Evolutionary conservation across 2,113 vertebrate species (phyloP).

Genomic region (Ammodramus savannarum): DNA sequence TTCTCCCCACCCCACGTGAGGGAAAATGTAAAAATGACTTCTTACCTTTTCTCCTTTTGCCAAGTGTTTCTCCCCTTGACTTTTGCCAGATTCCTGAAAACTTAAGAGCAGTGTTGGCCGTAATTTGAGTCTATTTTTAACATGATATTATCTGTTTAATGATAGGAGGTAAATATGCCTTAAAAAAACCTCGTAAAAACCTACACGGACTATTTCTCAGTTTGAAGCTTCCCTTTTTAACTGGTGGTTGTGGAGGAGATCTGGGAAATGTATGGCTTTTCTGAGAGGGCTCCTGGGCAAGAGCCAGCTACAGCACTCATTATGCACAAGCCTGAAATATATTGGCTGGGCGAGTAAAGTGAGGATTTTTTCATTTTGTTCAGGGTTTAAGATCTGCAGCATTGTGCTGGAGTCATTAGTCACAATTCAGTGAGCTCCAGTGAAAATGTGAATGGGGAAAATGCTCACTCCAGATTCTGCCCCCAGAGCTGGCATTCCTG

Average conservation of each 20-base stretch:
- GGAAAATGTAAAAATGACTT: neutral
- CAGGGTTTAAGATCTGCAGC: neutral
- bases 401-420: neutral
- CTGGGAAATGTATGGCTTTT: neutral
- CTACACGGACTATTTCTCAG: neutral
- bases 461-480: neutral
- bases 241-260: neutral
- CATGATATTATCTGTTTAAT: neutral
- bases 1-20: neutral
- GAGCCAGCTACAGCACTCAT: neutral
- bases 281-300: neutral
- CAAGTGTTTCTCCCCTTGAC: neutral
- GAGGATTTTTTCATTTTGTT: neutral
- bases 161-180: neutral
- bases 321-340: neutral
- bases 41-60: neutral
- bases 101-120: neutral
- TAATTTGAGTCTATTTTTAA: slow-evolving; percentile 11
- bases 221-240: neutral
- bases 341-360: neutral
- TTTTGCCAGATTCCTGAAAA: neutral
- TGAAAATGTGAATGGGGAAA: neutral
- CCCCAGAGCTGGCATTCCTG: neutral
- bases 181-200: neutral
- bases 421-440: neutral